Conservation (phyloP, 1,140 invertebrate genomes). For the Mesaphorura yosii region DNA sequence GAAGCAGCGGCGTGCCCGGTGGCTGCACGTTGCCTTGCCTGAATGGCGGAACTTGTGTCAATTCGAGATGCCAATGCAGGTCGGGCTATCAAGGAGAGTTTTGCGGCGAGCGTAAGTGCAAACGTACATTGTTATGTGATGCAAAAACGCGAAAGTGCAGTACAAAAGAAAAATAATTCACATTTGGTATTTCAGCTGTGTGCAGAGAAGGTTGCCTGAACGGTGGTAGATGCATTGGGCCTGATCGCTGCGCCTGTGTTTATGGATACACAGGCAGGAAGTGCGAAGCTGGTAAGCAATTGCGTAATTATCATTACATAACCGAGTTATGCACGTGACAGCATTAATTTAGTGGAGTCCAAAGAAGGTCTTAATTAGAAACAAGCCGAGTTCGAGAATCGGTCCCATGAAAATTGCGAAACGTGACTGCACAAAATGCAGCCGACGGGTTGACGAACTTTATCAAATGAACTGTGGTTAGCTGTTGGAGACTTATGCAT, state of each 20-base stretch:
- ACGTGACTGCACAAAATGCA: too few relatives aligned
- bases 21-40: conserved; percentile 55
- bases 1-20: neutral
- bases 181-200: conserved; percentile 46
- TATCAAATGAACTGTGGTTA: too few relatives aligned
- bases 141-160: neutral
- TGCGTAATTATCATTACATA: too few relatives aligned
- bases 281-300: conserved; percentile 59
- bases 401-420: too few relatives aligned
- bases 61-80: conserved; percentile 54
- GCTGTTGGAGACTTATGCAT: too few relatives aligned
- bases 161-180: neutral
- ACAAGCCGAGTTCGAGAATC: too few relatives aligned
- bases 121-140: neutral
- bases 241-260: conserved; percentile 70
- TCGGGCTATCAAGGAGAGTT: conserved; percentile 62
- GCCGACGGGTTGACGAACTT: too few relatives aligned
- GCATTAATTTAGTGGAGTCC: too few relatives aligned
- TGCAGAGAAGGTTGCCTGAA: conserved; percentile 68
- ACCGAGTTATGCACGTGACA: too few relatives aligned
- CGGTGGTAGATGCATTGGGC: conserved; percentile 71
- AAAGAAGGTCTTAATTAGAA: too few relatives aligned
- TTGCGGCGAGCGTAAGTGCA: conserved; percentile 60
- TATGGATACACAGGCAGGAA: conserved; percentile 70
- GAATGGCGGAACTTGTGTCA: conserved; percentile 63